phyloP scores from a whole-genome alignment of 2,113 vertebrate species.

The Halcyon malimbica region DNA sequence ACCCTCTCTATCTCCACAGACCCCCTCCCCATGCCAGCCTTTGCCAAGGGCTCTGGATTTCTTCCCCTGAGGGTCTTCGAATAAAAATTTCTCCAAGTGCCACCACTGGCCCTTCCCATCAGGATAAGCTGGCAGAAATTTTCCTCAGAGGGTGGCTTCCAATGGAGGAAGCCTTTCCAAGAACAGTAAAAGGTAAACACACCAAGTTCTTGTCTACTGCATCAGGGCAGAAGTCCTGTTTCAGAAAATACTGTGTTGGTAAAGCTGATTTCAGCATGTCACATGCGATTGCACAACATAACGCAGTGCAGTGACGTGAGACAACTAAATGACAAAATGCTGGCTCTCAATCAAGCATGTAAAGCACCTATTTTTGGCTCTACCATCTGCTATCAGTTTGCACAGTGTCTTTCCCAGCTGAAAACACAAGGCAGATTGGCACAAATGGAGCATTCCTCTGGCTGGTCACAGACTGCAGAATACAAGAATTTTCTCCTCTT shows the following conservation, averaged over 20 bases:
- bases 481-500: background rate
- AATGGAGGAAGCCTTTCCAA: conserved; percentile 6
- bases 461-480: background rate
- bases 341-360: conserved; percentile 48
- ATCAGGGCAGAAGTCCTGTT: background rate
- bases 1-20: background rate
- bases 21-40: background rate
- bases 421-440: conserved; percentile 46
- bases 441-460: conserved; percentile 24
- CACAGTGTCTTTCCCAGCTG: conserved; percentile 41
- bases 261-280: background rate
- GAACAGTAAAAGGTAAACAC: conserved; percentile 13
- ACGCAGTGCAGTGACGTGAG: background rate
- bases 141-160: background rate
- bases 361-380: conserved; percentile 53
- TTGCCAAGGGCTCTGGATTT: background rate
- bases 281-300: background rate
- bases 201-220: background rate
- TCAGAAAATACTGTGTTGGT: background rate
- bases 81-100: background rate
- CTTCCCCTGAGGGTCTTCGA: background rate
- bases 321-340: conserved; percentile 56
- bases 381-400: conserved; percentile 54
- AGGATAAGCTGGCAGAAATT: background rate
- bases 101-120: background rate